Percentiles rank a stretch among this genome's conserved stretches.
phyloP scores from a whole-genome alignment of 2,888 invertebrate species.

The Cheilosia variabilis region DNA sequence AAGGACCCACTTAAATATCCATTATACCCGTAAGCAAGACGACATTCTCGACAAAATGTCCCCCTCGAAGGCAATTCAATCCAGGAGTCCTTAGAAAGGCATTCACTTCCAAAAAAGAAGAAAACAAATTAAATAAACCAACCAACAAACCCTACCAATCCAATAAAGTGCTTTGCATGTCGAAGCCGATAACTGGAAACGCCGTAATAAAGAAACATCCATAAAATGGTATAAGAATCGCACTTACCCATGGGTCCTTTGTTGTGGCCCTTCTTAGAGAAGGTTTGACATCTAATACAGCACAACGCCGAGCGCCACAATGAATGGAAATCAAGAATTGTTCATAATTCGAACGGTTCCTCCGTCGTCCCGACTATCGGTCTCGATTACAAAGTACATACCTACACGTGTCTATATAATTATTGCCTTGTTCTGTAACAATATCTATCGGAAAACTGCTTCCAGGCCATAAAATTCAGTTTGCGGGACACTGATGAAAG shows the following conservation, averaged over 20 bases:
- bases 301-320: background rate
- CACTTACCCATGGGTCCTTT: constrained; percentile 46
- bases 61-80: constrained; percentile 44
- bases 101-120: constrained; percentile 39
- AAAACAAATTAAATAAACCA: constrained; percentile 34
- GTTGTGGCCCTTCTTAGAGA: constrained; percentile 28
- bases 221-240: constrained; percentile 72
- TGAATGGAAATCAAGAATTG: constrained; percentile 67
- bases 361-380: constrained; percentile 20
- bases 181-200: constrained; percentile 67
- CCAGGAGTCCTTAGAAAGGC: constrained; percentile 36
- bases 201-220: constrained; percentile 71
- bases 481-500: constrained; percentile 35
- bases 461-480: constrained; percentile 45
- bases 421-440: constrained; percentile 57
- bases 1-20: constrained; percentile 74
- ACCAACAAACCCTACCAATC: constrained; percentile 46
- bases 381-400: constrained; percentile 29
- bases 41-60: constrained; percentile 56
- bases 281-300: constrained; percentile 44
- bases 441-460: constrained; percentile 62
- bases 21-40: constrained; percentile 56
- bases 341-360: constrained; percentile 66
- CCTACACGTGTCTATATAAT: constrained; percentile 49
- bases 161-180: constrained; percentile 75